Conservation (phyloP, 2,113 vertebrate genomes). For the Psittacula cyanocephala region DNA sequence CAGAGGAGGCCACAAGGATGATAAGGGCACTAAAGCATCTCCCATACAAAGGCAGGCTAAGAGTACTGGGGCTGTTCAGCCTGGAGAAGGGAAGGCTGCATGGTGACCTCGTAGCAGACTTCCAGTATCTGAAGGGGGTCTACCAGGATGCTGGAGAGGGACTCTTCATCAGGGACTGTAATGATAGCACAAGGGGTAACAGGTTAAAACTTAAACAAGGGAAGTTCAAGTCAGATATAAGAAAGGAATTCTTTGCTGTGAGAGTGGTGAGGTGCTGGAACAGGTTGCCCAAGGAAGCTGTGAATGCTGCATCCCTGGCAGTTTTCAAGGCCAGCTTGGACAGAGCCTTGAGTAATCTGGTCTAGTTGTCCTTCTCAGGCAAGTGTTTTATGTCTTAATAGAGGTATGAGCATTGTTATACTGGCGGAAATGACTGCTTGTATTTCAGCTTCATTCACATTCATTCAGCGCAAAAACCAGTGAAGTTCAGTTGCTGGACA, state of each 20-base stretch:
- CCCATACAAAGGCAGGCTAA: not conserved
- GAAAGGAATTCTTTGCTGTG: not conserved
- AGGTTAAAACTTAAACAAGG: not conserved
- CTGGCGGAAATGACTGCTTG: not conserved
- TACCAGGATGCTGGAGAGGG: not conserved
- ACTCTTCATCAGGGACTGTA: not conserved
- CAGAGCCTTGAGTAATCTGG: not conserved
- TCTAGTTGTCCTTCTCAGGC: not conserved
- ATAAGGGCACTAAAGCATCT: not conserved
- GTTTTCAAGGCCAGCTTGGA: not conserved
- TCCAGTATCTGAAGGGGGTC: not conserved
- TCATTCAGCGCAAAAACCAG: not conserved
- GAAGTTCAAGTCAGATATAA: not conserved
- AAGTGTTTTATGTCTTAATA: not conserved
- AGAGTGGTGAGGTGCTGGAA: not conserved
- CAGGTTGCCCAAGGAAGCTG: not conserved
- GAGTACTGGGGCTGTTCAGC: not conserved
- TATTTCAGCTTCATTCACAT: not conserved
- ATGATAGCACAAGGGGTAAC: not conserved
- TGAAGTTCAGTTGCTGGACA: not conserved
- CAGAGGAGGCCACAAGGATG: not conserved
- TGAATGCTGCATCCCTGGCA: not conserved
- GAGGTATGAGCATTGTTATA: not conserved
- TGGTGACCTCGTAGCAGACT: not conserved
- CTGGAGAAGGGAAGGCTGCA: not conserved